phyloP scores from a whole-genome alignment of 2,113 vertebrate genomes.

The Poeciliopsis retropinna region DNA sequence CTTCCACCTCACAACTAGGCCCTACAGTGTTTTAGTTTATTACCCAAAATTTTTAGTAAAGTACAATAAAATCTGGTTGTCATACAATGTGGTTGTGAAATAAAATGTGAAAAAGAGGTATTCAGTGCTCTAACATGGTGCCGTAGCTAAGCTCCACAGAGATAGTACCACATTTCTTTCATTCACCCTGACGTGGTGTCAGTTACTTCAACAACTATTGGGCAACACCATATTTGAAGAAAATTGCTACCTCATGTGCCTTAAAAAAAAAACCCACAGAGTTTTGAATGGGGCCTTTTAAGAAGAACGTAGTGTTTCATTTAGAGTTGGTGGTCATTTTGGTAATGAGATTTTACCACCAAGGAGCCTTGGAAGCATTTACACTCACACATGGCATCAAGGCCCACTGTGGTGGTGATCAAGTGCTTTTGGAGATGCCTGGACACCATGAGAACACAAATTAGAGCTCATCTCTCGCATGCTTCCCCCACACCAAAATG shows the following conservation, averaged over 20 bases:
- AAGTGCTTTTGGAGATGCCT: constrained; percentile 73
- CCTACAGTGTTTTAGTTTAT: background rate
- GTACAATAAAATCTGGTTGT: background rate
- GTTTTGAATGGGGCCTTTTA: constrained; percentile 76
- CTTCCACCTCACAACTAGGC: background rate
- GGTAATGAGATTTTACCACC: constrained; percentile 74
- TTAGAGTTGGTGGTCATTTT: constrained; percentile 79
- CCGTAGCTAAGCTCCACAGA: constrained; percentile 31
- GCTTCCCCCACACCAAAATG: constrained; percentile 58
- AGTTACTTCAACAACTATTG: constrained; percentile 72
- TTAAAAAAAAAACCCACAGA: constrained; percentile 59
- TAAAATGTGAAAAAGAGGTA: background rate
- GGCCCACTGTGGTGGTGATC: constrained; percentile 76
- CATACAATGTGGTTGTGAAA: background rate
- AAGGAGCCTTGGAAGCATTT: constrained; percentile 76
- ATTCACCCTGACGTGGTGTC: constrained; percentile 64
- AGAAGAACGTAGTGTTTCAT: constrained; percentile 75
- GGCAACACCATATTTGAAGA: constrained; percentile 72
- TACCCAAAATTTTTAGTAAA: background rate
- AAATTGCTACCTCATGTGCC: constrained; percentile 78
- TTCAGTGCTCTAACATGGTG: background rate
- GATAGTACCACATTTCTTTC: constrained; percentile 37
- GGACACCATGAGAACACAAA: constrained; percentile 78
- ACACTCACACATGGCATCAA: constrained; percentile 82
- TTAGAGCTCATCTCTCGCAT: constrained; percentile 76